phyloP scores from a whole-genome alignment of 1,140 invertebrate species.

The Leguminivora glycinivorella region DNA sequence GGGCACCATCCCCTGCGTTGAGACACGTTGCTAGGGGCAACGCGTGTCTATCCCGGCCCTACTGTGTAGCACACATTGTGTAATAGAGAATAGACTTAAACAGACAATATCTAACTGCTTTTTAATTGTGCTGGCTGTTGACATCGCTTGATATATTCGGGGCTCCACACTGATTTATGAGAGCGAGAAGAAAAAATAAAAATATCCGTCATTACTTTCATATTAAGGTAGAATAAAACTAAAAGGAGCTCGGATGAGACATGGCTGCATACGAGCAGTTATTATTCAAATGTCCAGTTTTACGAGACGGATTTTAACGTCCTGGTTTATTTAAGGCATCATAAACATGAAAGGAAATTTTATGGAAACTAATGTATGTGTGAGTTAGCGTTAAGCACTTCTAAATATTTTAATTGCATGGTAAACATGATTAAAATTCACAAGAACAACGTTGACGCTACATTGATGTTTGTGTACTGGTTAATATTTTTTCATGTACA shows the following conservation, averaged over 20 bases:
- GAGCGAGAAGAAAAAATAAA: constrained; percentile 42
- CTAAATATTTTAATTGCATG: constrained; percentile 8
- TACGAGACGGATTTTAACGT: constrained; percentile 50
- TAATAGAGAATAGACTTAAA: constrained; percentile 51
- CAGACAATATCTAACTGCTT: constrained; percentile 49
- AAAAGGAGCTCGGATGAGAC: constrained; percentile 17
- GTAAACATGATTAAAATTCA: neutral
- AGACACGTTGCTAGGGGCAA: constrained; percentile 57
- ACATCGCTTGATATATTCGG: constrained; percentile 53
- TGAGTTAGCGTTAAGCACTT: constrained; percentile 30
- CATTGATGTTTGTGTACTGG: neutral
- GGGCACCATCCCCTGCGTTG: constrained; percentile 55
- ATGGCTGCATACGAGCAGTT: constrained; percentile 34
- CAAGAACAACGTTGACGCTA: neutral
- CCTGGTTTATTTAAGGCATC: constrained; percentile 46
- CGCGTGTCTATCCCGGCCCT: constrained; percentile 62
- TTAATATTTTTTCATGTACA: neutral
- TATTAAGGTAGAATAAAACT: constrained; percentile 20
- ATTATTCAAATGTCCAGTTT: constrained; percentile 53
- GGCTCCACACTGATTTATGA: constrained; percentile 48
- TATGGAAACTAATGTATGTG: constrained; percentile 38
- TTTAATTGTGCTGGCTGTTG: constrained; percentile 48
- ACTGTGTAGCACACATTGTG: constrained; percentile 45
- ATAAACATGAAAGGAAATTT: constrained; percentile 45
- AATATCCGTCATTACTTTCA: constrained; percentile 26